These are phyloP conservation scores for Drosophila sp. DNA, from an alignment of 1,140 invertebrate species.

Conservation along the genomic window DNA sequence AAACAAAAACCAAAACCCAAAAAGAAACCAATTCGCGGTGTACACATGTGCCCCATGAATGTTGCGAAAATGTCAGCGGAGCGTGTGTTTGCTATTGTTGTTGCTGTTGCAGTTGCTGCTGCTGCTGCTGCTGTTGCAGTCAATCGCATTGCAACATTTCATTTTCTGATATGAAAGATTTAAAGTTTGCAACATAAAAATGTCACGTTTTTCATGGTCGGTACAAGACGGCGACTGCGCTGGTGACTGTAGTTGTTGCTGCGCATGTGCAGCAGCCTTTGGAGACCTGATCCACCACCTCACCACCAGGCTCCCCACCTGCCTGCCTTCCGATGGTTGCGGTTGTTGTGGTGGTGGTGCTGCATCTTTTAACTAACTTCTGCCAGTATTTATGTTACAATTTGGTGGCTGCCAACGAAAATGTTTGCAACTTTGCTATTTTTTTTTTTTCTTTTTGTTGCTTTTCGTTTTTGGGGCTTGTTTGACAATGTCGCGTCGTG, in stretches of 20 bases:
- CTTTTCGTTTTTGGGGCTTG: constrained; percentile 56
- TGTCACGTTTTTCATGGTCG: constrained; percentile 83
- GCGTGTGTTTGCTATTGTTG: constrained; percentile 43
- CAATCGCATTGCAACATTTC: constrained; percentile 81
- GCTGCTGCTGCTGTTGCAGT: constrained; percentile 65
- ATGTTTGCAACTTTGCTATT: constrained; percentile 70
- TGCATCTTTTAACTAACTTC: constrained; percentile 64
- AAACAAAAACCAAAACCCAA: constrained; percentile 12
- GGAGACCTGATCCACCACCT: neutral
- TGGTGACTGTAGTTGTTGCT: constrained; percentile 47
- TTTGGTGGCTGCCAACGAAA: constrained; percentile 78
- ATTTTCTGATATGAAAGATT: constrained; percentile 83
- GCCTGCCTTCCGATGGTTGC: constrained; percentile 17
- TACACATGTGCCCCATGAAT: constrained; percentile 46
- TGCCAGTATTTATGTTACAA: constrained; percentile 78
- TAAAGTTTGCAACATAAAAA: constrained; percentile 83
- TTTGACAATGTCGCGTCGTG: constrained; percentile 82
- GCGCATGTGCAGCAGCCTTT: constrained; percentile 57
- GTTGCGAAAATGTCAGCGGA: constrained; percentile 56
- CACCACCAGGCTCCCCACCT: neutral
- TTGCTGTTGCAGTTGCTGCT: constrained; percentile 58
- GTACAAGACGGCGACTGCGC: constrained; percentile 62
- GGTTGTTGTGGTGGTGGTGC: constrained; percentile 15
- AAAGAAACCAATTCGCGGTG: constrained; percentile 26
- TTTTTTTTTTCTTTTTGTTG: constrained; percentile 42